Evolutionary conservation across 1,140 invertebrate species (phyloP).

Genomic region (Euwallacea similis): DNA sequence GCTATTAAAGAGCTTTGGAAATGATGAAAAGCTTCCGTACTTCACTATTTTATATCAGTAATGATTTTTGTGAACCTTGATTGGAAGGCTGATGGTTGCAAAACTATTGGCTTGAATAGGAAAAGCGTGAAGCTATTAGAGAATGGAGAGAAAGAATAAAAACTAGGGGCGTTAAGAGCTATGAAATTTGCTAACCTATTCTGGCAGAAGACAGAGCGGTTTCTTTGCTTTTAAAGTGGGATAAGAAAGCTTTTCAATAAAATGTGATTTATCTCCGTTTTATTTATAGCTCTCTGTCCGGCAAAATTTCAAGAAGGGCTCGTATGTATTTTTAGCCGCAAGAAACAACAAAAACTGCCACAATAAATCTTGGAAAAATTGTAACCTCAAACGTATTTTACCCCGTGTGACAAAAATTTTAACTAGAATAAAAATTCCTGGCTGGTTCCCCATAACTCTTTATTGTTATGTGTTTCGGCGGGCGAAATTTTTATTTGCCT

Average conservation of each 20-base stretch:
- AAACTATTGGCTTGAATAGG: not conserved
- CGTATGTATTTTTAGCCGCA: constrained; percentile 27
- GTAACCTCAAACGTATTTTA: constrained; percentile 38
- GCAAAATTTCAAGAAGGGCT: constrained; percentile 23
- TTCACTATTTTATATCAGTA: not conserved
- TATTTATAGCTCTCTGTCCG: constrained; percentile 33
- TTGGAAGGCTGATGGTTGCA: not conserved
- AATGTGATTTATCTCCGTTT: constrained; percentile 32
- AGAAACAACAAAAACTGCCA: constrained; percentile 31
- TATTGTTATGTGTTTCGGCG: constrained; percentile 39
- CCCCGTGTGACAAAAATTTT: constrained; percentile 38
- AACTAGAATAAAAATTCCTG: constrained; percentile 40
- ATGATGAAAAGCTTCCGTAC: not conserved
- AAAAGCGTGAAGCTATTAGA: not conserved
- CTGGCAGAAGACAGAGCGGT: constrained; percentile 6
- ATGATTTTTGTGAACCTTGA: not conserved
- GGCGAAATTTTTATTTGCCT: constrained; percentile 39
- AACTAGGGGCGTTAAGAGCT: constrained; percentile 1
- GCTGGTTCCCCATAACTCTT: constrained; percentile 38
- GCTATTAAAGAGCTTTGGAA: not conserved
- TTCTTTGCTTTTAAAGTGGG: constrained; percentile 14
- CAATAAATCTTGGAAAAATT: constrained; percentile 38
- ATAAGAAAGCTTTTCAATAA: constrained; percentile 27
- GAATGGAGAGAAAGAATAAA: not conserved
- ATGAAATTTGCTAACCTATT: constrained; percentile 7